phyloP scores from a whole-genome alignment of 2,797 vertebrate genomes.

The Amblyopsis hoosieri region DNA sequence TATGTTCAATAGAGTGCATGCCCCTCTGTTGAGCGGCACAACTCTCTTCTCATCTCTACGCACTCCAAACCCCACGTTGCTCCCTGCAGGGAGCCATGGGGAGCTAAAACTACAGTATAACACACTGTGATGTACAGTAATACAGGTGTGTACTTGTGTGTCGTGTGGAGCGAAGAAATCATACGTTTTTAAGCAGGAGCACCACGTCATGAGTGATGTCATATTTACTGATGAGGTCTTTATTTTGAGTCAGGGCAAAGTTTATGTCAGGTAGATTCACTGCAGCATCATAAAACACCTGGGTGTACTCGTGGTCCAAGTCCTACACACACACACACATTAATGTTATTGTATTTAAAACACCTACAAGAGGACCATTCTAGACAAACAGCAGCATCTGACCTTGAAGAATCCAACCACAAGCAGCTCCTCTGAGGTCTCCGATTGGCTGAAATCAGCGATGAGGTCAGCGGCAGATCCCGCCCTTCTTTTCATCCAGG shows the following conservation, averaged over 20 bases:
- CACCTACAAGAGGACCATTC: not conserved
- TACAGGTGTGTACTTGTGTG: conserved; percentile 8
- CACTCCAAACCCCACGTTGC: too few species aligned
- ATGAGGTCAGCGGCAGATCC: conserved; percentile 81
- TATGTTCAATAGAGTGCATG: too few species aligned
- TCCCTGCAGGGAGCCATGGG: not conserved
- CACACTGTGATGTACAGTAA: not conserved
- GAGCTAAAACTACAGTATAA: too few species aligned
- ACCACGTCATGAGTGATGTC: conserved; percentile 76
- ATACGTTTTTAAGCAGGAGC: conserved; percentile 86
- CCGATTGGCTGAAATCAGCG: conserved; percentile 71
- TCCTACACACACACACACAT: conserved; percentile 73
- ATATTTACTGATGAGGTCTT: conserved; percentile 69
- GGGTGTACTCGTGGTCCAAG: conserved; percentile 63
- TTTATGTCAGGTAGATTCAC: conserved; percentile 84
- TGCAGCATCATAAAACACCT: conserved; percentile 79
- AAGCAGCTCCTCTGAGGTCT: conserved; percentile 75
- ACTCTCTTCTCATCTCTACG: too few species aligned
- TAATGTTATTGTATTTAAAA: not conserved
- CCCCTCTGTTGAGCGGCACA: too few species aligned
- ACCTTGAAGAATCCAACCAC: conserved; percentile 93
- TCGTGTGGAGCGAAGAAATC: not conserved
- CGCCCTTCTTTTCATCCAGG: conserved; percentile 87
- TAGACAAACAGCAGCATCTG: not conserved
- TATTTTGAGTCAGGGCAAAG: conserved; percentile 78